These are phyloP conservation scores for Bombus haemorrhoidalis DNA, from an alignment of 1,140 invertebrate genomes.

Conservation along the genomic window DNA sequence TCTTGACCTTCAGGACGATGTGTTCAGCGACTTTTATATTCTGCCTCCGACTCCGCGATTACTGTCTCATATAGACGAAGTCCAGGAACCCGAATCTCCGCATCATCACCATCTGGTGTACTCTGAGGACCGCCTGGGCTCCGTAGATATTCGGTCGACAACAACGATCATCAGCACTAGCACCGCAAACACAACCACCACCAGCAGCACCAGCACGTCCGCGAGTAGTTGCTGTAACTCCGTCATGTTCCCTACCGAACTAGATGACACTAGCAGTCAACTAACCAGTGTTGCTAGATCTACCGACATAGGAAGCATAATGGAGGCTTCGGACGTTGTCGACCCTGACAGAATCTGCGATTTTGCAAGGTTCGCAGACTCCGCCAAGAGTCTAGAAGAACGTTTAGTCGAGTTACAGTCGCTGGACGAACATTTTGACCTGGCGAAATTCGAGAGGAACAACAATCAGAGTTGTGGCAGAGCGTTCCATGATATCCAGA, in stretches of 20 bases:
- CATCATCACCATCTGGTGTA: conserved; percentile 67
- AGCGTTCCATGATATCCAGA: conserved; percentile 88
- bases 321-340: conserved; percentile 75
- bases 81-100: conserved; percentile 73
- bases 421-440: conserved; percentile 79
- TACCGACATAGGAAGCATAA: conserved; percentile 66
- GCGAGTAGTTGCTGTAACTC: conserved; percentile 50
- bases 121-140: conserved; percentile 67
- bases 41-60: conserved; percentile 86
- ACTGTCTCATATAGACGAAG: conserved; percentile 86
- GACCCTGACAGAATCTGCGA: conserved; percentile 79
- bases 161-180: conserved; percentile 33
- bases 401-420: conserved; percentile 76
- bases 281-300: conserved; percentile 55
- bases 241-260: conserved; percentile 66
- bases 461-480: conserved; percentile 85
- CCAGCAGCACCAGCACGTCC: conserved; percentile 12
- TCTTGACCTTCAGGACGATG: conserved; percentile 76
- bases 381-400: conserved; percentile 76
- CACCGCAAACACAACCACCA: conserved; percentile 34
- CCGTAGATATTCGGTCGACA: conserved; percentile 52
- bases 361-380: conserved; percentile 75
- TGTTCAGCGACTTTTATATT: conserved; percentile 87
- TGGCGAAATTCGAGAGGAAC: conserved; percentile 77
- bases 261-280: conserved; percentile 62